phyloP scores from a whole-genome alignment of 2,113 vertebrate species.

The Otocyon megalotis region DNA sequence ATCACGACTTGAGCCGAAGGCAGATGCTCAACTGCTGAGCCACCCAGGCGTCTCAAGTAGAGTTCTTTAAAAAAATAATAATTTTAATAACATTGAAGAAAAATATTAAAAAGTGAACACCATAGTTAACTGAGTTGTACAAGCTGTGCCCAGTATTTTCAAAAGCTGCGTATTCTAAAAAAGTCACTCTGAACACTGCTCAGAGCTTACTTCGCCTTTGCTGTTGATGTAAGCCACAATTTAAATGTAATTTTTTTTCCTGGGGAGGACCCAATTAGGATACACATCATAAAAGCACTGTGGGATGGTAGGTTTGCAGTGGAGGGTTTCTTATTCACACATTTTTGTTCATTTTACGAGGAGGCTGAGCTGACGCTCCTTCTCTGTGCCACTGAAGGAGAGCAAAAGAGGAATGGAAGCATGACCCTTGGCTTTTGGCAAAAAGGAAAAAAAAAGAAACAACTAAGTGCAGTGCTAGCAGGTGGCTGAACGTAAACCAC shows the following conservation, averaged over 20 bases:
- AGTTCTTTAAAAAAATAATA: neutral
- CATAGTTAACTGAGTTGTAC: slow-evolving; percentile 11
- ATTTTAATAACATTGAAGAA: slow-evolving; percentile 31
- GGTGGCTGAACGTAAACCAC: slow-evolving; percentile 73
- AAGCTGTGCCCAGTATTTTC: neutral
- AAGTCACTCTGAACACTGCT: neutral
- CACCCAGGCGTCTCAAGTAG: too few relatives aligned
- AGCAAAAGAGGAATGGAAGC: neutral
- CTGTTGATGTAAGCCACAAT: neutral
- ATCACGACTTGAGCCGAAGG: too few relatives aligned
- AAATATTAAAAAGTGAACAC: slow-evolving; percentile 27
- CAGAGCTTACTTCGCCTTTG: neutral
- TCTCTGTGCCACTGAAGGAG: neutral
- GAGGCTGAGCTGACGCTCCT: neutral
- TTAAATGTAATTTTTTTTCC: slow-evolving; percentile 28
- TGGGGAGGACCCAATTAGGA: neutral
- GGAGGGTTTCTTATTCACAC: slow-evolving; percentile 19
- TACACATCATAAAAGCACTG: neutral
- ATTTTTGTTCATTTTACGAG: slow-evolving; percentile 19
- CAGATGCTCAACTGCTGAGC: too few relatives aligned
- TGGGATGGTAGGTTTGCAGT: neutral
- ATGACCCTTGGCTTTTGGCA: slow-evolving; percentile 3
- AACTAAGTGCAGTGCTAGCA: slow-evolving; percentile 24
- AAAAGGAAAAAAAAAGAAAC: neutral
- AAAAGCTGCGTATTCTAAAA: neutral